phyloP scores from a whole-genome alignment of 2,797 vertebrate genomes.

The Podarcis lilfordi region DNA sequence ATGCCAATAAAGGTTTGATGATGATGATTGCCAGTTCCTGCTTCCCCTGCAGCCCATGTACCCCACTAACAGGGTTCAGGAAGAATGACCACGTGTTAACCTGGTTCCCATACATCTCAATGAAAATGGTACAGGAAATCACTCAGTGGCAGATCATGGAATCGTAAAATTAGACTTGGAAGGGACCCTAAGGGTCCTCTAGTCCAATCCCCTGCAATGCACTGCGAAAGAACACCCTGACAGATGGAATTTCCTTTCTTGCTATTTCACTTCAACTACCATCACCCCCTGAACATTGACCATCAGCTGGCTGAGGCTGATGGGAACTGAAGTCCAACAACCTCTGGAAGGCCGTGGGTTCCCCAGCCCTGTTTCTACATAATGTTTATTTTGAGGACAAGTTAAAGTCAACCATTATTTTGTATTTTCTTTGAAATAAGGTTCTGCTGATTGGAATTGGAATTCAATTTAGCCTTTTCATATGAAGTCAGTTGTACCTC shows the following conservation, averaged over 20 bases:
- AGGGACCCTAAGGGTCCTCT: too few species aligned
- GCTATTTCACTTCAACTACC: too few species aligned
- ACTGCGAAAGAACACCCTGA: too few species aligned
- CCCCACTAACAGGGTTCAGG: neutral
- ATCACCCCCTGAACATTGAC: too few species aligned
- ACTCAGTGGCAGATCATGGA: too few species aligned
- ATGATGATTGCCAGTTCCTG: neutral
- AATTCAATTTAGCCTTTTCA: slow-evolving; percentile 39
- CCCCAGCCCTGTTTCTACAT: neutral
- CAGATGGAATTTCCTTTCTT: too few species aligned
- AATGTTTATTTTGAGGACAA: slow-evolving; percentile 3
- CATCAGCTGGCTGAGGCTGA: too few species aligned
- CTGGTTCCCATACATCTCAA: neutral
- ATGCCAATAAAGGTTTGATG: too few species aligned
- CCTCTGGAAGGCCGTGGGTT: neutral
- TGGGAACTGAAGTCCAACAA: too few species aligned
- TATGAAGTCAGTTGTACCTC: slow-evolving; percentile 27
- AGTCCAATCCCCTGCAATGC: too few species aligned
- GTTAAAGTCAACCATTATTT: neutral
- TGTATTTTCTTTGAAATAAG: slow-evolving; percentile 36
- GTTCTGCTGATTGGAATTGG: neutral
- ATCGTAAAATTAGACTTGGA: too few species aligned
- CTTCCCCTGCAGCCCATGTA: neutral
- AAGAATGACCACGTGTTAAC: neutral
- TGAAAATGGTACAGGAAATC: neutral